Evolutionary conservation across 2,113 vertebrate genomes (phyloP), one percentile per base, ranked within the genome.

Genomic region (Entelurus aequoreus): DNA sequence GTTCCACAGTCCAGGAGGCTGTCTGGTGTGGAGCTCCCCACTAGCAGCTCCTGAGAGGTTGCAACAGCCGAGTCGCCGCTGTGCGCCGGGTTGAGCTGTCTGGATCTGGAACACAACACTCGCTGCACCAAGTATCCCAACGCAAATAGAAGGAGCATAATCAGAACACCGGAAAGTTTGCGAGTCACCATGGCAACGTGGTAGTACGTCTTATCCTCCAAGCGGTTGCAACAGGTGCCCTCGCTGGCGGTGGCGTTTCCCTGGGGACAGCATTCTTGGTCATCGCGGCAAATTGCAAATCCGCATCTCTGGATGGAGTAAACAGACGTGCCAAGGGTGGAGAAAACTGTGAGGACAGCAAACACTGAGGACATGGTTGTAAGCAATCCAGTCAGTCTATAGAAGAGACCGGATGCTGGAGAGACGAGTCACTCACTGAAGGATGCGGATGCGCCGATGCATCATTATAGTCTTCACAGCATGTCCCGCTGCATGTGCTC

Each of bases 101-200:
- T 80, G 4, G 91, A 86, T 48, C 77, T 89, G 56, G 91, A 86
- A 57, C 93, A 94, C 71, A 92, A 75, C 74, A 90, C 82, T 38
- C 92, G 85, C 67, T 94, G 92, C 64, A 94, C 71, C 62, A 92
- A 91, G 78, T 94, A 94, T 54, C 93, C 93, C 80, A 92, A 79
- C 15, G 91, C 92, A 71, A 94, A 93, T 54, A 94, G 90, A 7
- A 94, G 90, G 1, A 93, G 87, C 74, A 94, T 78, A 36, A 94
- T 90, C 8, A 94, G 88, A 36, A 94, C 83, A 62, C 93, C 92
- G 0, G 93, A 93, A 50, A 94, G 91, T 87, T 93, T 94, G 44
- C 92, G 88, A 14, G 92, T 92, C 57, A 93, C 86, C 90, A 92
- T 92, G 69, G 91, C 90, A 76, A 93, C 90, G 74, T 80, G 91